These are phyloP conservation scores for sheep (Ovis aries) DNA, from an alignment of 2,113 vertebrate genomes.

Conservation along the genomic window ARS-UI_Ramb_v3.0 NC_056057.1:54926501-54927000, in stretches of 20 bases:
- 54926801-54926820: background rate
- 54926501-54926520: background rate
- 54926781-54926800: slow-evolving; percentile 27
- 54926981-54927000: background rate
- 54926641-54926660: background rate
- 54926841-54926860: background rate
- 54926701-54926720: background rate
- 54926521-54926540: background rate
- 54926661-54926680: background rate
- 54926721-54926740: background rate
- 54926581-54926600: background rate
- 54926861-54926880: background rate
- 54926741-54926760: background rate
- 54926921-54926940: background rate
- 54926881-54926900: slow-evolving; percentile 1
- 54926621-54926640: background rate
- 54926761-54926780: background rate
- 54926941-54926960: background rate
- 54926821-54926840: background rate
- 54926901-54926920: background rate
- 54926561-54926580: background rate
- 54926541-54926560: background rate
- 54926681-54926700: background rate
- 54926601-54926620: background rate
- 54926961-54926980: background rate